Conservation (phyloP, 1,140 invertebrate species). For the Zophobas morio region DNA sequence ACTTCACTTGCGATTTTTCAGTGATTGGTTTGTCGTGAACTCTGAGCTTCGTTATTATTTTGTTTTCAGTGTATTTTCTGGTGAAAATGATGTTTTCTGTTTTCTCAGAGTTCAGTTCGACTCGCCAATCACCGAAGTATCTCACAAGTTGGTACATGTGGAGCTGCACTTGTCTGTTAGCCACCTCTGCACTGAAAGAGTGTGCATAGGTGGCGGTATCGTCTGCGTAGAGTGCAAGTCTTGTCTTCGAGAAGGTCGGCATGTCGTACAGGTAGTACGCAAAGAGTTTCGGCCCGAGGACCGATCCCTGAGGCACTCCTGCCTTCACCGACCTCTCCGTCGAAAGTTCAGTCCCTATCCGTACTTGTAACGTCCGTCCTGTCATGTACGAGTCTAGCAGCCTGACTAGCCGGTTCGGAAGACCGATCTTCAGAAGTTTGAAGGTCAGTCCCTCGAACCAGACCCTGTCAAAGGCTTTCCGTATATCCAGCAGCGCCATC, state of each 20-base stretch:
- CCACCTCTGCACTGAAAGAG: constrained; percentile 58
- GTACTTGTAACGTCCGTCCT: constrained; percentile 22
- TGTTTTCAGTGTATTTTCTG: constrained; percentile 39
- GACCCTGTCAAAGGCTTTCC: constrained; percentile 57
- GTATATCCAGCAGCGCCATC: not conserved
- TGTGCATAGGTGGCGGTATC: constrained; percentile 57
- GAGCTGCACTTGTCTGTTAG: constrained; percentile 61
- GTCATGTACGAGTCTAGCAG: constrained; percentile 47
- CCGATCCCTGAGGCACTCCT: constrained; percentile 43
- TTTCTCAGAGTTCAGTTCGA: constrained; percentile 59
- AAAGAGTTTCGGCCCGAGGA: constrained; percentile 48
- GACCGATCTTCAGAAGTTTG: not conserved
- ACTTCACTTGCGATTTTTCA: not conserved
- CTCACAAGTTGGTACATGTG: constrained; percentile 58
- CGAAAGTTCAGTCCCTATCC: too few species aligned
- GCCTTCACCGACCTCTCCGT: too few species aligned
- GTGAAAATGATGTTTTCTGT: constrained; percentile 56
- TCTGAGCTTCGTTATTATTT: constrained; percentile 2
- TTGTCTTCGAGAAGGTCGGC: constrained; percentile 25
- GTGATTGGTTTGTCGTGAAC: not conserved
- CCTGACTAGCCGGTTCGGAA: not conserved
- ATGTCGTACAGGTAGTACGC: constrained; percentile 12
- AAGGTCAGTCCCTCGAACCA: constrained; percentile 49
- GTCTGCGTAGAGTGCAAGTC: constrained; percentile 30
- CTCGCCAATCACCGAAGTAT: constrained; percentile 62